Conservation (phyloP, 2,888 invertebrate species). For the Rhamphomyia laevipes region DNA sequence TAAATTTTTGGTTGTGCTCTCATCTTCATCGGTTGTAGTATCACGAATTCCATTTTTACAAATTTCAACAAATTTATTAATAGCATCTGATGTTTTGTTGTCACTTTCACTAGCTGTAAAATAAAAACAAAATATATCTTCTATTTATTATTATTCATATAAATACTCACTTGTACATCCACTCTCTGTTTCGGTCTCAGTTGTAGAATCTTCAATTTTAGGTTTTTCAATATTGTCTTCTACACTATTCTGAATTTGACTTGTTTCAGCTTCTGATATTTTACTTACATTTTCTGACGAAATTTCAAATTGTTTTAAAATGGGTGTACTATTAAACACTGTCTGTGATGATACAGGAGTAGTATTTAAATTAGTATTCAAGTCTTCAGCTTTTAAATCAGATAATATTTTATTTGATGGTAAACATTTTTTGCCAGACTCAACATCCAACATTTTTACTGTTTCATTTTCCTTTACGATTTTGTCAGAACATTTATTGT, state of each 20-base stretch:
- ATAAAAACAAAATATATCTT: background rate
- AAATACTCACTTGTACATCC: conserved; percentile 13
- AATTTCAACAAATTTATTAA: conserved; percentile 15
- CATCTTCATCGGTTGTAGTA: conserved; percentile 14
- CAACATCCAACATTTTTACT: background rate
- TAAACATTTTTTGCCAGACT: conserved; percentile 1
- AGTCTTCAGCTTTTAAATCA: conserved; percentile 14
- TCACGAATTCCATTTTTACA: conserved; percentile 17
- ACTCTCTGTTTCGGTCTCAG: conserved; percentile 11
- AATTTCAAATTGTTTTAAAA: conserved; percentile 17
- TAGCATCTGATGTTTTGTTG: conserved; percentile 13
- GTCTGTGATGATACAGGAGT: conserved; percentile 14
- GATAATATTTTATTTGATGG: conserved; percentile 13
- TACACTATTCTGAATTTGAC: conserved; percentile 8
- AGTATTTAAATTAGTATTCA: conserved; percentile 14
- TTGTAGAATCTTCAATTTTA: conserved; percentile 5
- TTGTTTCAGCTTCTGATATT: conserved; percentile 15
- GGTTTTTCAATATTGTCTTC: conserved; percentile 10
- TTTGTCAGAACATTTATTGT: background rate
- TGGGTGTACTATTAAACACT: conserved; percentile 17
- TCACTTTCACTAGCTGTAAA: conserved; percentile 16
- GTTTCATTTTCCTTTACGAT: conserved; percentile 1
- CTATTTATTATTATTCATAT: no score
- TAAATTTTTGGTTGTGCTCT: conserved; percentile 1
- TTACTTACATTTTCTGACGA: conserved; percentile 18